Conservation (phyloP, 2,797 vertebrate species). For the Morus bassanus region DNA sequence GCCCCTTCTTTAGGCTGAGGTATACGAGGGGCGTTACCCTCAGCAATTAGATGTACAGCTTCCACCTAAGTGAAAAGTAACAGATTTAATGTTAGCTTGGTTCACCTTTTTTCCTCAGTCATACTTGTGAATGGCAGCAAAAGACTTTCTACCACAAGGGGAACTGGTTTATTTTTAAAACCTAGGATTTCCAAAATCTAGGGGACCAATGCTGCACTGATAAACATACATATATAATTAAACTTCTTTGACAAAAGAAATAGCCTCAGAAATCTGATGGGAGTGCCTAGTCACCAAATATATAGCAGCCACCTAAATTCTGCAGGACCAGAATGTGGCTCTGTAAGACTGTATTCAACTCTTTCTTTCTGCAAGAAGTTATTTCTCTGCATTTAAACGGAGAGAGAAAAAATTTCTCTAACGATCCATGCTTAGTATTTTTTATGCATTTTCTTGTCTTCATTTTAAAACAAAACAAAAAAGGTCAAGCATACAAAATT, state of each 20-base stretch:
- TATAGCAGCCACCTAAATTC: neutral
- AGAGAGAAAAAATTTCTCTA: neutral
- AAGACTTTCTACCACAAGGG: neutral
- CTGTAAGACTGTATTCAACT: neutral
- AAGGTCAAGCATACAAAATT: neutral
- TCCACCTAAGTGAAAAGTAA: constrained; percentile 81
- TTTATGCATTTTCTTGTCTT: neutral
- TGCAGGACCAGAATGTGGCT: neutral
- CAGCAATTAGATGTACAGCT: constrained; percentile 93
- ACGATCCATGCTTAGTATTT: neutral
- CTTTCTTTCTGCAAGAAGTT: neutral
- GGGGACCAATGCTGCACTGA: neutral
- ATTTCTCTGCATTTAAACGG: neutral
- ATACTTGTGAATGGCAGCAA: neutral
- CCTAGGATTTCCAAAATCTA: neutral
- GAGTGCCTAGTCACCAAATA: neutral
- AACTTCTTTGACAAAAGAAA: neutral
- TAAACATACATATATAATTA: neutral
- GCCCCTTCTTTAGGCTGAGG: constrained; percentile 89
- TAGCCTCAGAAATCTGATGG: neutral
- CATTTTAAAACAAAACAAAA: neutral
- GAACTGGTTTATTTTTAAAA: neutral
- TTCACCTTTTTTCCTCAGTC: neutral
- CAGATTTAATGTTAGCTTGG: neutral
- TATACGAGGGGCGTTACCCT: constrained; percentile 86